Evolutionary conservation across 2,888 invertebrate genomes (phyloP).

Genomic region (Galerucella pusilla): DNA sequence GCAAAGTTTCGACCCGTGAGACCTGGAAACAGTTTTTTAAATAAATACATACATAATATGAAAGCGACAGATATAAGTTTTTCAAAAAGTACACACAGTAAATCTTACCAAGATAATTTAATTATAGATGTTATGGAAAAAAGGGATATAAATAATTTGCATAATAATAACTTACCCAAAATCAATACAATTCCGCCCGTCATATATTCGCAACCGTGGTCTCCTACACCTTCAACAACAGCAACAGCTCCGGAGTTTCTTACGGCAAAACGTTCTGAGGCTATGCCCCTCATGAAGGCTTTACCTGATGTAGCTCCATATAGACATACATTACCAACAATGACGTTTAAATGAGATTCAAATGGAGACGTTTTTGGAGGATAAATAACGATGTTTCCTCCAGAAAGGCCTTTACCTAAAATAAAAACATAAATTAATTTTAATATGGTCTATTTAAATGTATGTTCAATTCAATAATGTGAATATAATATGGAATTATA

Average conservation of each 20-base stretch:
- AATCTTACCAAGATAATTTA: too few relatives aligned
- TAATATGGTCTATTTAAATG: not conserved
- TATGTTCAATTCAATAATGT: not conserved
- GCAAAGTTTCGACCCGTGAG: constrained; percentile 98
- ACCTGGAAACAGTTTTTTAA: constrained; percentile 65
- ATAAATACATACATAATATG: too few relatives aligned
- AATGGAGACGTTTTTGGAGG: constrained; percentile 90
- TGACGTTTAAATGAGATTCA: constrained; percentile 93
- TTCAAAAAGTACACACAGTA: too few relatives aligned
- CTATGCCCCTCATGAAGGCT: constrained; percentile 90
- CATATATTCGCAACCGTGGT: constrained; percentile 99
- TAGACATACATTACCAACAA: constrained; percentile 97
- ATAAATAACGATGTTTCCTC: constrained; percentile 92
- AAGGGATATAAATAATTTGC: too few relatives aligned
- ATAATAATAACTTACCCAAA: constrained; percentile 64
- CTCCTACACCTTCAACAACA: constrained; percentile 98
- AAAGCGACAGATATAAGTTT: too few relatives aligned
- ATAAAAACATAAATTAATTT: constrained; percentile 35
- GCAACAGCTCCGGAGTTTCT: constrained; percentile 96
- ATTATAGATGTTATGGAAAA: too few relatives aligned
- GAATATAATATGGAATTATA: not conserved
- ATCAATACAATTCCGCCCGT: constrained; percentile 94
- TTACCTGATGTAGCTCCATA: constrained; percentile 97
- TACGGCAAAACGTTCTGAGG: constrained; percentile 98
- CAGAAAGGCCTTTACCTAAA: constrained; percentile 86